These are phyloP conservation scores for cattle (Bos taurus) DNA, from an alignment of 2,113 vertebrate genomes.

Conservation along the genomic window ARS-UCD2.0 NC_037349.1:10294501-10295000, in stretches of 20 bases:
- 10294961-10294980: not conserved
- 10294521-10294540: no score
- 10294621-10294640: not conserved
- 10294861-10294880: not conserved
- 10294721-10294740: not conserved
- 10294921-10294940: not conserved
- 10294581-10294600: not conserved
- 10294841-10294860: not conserved
- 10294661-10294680: not conserved
- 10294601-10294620: not conserved
- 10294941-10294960: not conserved
- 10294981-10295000: not conserved
- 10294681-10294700: not conserved
- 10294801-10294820: accelerated
- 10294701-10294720: not conserved
- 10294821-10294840: not conserved
- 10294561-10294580: not conserved
- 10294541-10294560: not conserved
- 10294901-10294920: not conserved
- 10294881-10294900: not conserved
- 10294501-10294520: accelerated
- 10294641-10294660: not conserved
- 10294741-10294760: not conserved
- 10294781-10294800: not conserved
- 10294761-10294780: not conserved